These are phyloP conservation scores for Abrostola triplasia DNA, from an alignment of 2,888 invertebrate genomes.

Conservation along the genomic window DNA sequence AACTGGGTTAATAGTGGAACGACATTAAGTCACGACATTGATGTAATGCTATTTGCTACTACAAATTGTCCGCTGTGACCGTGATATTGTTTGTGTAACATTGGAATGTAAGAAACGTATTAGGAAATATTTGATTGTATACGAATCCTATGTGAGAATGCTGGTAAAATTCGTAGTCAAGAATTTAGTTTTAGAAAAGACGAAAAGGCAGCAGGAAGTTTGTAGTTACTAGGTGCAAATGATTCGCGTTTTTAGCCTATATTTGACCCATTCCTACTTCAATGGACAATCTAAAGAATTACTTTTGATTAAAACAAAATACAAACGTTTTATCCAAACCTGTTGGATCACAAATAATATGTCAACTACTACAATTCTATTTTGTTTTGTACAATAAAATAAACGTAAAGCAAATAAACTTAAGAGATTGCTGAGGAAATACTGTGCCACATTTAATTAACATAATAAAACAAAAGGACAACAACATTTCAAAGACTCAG, in stretches of 20 bases:
- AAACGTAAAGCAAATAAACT: too few relatives aligned
- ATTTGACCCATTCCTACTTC: too few relatives aligned
- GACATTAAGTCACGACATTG: conserved; percentile 38
- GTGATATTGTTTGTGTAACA: conserved; percentile 43
- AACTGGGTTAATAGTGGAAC: conserved; percentile 49
- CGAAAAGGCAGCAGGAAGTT: neutral
- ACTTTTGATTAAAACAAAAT: too few relatives aligned
- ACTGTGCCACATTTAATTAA: too few relatives aligned
- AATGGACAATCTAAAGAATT: too few relatives aligned
- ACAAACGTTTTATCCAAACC: too few relatives aligned
- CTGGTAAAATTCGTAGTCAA: neutral
- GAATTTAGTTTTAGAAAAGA: neutral
- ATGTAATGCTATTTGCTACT: conserved; percentile 45
- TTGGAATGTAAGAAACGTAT: conserved; percentile 29
- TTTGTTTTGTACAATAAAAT: too few relatives aligned
- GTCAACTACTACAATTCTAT: too few relatives aligned
- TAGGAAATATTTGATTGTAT: conserved; percentile 7
- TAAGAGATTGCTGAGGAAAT: too few relatives aligned
- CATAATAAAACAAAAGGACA: neutral
- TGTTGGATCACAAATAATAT: too few relatives aligned
- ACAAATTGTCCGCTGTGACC: conserved; percentile 32
- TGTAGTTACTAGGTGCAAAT: neutral
- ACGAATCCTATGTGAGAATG: conserved; percentile 2
- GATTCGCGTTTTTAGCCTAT: too few relatives aligned
- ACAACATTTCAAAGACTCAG: neutral